phyloP scores from a whole-genome alignment of 2,113 vertebrate species.

The Sander vitreus region DNA sequence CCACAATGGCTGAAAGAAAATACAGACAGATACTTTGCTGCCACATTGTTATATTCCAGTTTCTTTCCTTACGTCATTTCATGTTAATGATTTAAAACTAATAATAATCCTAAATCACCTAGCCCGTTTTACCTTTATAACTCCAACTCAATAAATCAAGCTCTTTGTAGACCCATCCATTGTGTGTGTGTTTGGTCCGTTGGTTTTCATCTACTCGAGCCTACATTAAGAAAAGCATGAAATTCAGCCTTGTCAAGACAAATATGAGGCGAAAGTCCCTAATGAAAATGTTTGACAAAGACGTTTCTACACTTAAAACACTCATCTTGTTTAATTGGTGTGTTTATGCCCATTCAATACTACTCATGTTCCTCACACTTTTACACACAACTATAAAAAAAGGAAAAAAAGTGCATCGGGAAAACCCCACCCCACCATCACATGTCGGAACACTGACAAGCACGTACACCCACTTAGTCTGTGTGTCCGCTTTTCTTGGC shows the following conservation, averaged over 20 bases:
- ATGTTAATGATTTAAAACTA: background rate
- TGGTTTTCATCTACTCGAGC: background rate
- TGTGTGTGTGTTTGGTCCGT: background rate
- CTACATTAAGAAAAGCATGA: background rate
- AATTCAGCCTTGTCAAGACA: background rate
- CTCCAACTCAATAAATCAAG: background rate
- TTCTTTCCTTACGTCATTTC: background rate
- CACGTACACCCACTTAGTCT: constrained; percentile 48
- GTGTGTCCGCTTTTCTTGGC: constrained; percentile 42
- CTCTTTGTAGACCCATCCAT: background rate
- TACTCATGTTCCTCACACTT: constrained; percentile 6
- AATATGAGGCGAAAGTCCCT: too few species aligned
- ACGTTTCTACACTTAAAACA: background rate
- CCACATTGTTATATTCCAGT: background rate
- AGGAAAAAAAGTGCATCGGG: background rate
- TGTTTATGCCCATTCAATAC: background rate
- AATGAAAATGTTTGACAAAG: background rate
- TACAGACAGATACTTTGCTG: background rate
- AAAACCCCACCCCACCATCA: constrained; percentile 12
- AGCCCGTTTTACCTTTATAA: background rate
- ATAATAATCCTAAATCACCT: background rate
- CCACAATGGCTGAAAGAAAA: background rate
- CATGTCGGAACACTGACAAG: constrained; percentile 48
- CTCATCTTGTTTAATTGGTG: background rate
- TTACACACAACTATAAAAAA: constrained; percentile 19